phyloP scores from a whole-genome alignment of 2,113 vertebrate species.

The Cochlearius cochlearius region DNA sequence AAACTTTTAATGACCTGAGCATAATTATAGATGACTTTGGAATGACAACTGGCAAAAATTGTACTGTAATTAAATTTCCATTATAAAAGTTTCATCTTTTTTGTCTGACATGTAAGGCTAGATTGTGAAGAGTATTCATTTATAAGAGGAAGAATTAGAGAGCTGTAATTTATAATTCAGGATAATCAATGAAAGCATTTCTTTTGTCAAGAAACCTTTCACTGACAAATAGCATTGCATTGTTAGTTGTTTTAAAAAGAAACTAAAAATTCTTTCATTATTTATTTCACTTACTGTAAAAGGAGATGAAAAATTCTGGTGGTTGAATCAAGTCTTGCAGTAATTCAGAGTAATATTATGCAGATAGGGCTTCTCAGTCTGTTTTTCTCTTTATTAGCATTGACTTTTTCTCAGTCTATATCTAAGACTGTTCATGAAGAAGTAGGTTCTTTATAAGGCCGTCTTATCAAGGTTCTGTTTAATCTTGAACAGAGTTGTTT shows the following conservation, averaged over 20 bases:
- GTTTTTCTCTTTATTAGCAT: not conserved
- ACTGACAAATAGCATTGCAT: constrained; percentile 27
- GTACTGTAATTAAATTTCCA: constrained; percentile 73
- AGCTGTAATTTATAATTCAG: constrained; percentile 70
- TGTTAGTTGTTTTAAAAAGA: constrained; percentile 46
- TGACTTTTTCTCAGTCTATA: not conserved
- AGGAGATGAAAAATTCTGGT: not conserved
- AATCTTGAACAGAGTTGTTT: not conserved
- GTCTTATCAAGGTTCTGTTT: not conserved
- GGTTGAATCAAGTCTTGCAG: not conserved
- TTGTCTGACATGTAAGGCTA: constrained; percentile 52
- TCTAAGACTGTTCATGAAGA: not conserved
- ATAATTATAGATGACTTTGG: constrained; percentile 49
- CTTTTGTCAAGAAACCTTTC: constrained; percentile 51
- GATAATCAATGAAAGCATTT: constrained; percentile 57
- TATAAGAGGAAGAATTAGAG: constrained; percentile 53
- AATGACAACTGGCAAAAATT: constrained; percentile 66
- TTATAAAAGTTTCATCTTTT: constrained; percentile 65
- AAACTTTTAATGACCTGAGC: constrained; percentile 51
- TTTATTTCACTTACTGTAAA: not conserved
- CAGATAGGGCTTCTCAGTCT: not conserved
- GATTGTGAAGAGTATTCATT: constrained; percentile 60
- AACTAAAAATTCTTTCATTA: not conserved
- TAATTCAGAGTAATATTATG: not conserved
- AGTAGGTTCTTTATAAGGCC: not conserved